Evolutionary conservation across 1,140 invertebrate genomes (phyloP), one percentile per base, ranked within the genome.

Genomic region (Lordiphosa mommai): DNA sequence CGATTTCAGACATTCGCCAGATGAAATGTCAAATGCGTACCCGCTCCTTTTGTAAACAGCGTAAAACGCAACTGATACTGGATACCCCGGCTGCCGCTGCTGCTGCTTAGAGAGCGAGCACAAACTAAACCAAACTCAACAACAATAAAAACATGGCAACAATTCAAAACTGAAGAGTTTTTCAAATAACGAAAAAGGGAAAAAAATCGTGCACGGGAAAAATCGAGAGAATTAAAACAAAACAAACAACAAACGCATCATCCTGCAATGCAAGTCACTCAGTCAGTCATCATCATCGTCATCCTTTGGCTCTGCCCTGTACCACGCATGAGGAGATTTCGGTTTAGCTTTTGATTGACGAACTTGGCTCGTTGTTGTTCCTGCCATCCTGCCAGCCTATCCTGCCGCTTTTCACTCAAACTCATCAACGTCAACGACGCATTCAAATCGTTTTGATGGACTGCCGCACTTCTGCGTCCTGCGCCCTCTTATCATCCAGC

Each of bases 371-470:
- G 55, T 69, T 68, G 48, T 49, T 47, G 36, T 29, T 17, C n/a
- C 43, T 23, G 7, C 14, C 17, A 48, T 27, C n/a, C 27, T 60
- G 56, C 44, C 61, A 49, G 48, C 49, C 53, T 27, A 27, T 27
- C 57, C 61, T 79, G 50, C 69, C 61, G 76, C 77, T 65, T 82
- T 80, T 85, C 80, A 85, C 80, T 85, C 73, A 86, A 80, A 85
- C 80, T 85, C 82, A 86, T 86, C 82, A 86, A 73, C 82, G 76
- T 86, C 82, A 86, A 79, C 82, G 82, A 86, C 76, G 82, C 82
- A 86, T 86, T 86, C 82, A 86, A 86, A 86, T 86, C 76, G 72
- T 73, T 86, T 86, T 86, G 82, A 86, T 86, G 82, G 82, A 86
- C 82, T 74, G 57, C 59, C 47, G 14, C 59, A 49, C 12, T 6